Conservation (phyloP, 2,888 invertebrate genomes). For the Bellardia bayeri region DNA sequence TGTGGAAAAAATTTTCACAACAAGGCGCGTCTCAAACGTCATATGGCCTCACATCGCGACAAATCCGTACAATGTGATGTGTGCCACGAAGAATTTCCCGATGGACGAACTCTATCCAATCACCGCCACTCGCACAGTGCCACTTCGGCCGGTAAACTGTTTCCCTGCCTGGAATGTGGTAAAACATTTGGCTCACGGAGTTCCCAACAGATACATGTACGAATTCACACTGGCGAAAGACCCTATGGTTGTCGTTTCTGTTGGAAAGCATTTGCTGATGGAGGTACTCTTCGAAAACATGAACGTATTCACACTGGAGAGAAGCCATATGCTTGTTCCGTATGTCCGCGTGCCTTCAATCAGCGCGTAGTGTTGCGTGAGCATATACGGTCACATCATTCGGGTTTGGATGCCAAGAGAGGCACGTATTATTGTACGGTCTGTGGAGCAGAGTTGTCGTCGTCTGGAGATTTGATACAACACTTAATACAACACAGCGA, state of each 20-base stretch:
- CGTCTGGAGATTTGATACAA: constrained; percentile 91
- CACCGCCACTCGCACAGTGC: constrained; percentile 88
- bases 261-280: constrained; percentile 95
- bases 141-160: constrained; percentile 86
- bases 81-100: constrained; percentile 89
- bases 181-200: constrained; percentile 94
- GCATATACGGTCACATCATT: constrained; percentile 94
- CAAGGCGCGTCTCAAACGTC: constrained; percentile 87
- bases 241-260: constrained; percentile 94
- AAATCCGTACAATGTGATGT: constrained; percentile 89
- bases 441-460: constrained; percentile 88
- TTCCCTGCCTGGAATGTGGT: constrained; percentile 93
- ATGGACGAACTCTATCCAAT: constrained; percentile 88
- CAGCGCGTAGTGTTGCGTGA: constrained; percentile 93
- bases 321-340: constrained; percentile 94
- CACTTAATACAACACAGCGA: constrained; percentile 94
- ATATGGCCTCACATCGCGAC: constrained; percentile 89
- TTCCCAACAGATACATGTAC: constrained; percentile 93
- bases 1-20: constrained; percentile 90
- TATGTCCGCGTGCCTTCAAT: constrained; percentile 94
- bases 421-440: constrained; percentile 91
- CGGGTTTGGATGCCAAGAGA: constrained; percentile 90
- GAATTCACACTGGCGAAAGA: constrained; percentile 93
- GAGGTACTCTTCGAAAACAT: constrained; percentile 93
- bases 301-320: constrained; percentile 94